These are phyloP conservation scores for Philopedon plagiatum DNA, from an alignment of 2,888 invertebrate genomes.

Conservation along the genomic window DNA sequence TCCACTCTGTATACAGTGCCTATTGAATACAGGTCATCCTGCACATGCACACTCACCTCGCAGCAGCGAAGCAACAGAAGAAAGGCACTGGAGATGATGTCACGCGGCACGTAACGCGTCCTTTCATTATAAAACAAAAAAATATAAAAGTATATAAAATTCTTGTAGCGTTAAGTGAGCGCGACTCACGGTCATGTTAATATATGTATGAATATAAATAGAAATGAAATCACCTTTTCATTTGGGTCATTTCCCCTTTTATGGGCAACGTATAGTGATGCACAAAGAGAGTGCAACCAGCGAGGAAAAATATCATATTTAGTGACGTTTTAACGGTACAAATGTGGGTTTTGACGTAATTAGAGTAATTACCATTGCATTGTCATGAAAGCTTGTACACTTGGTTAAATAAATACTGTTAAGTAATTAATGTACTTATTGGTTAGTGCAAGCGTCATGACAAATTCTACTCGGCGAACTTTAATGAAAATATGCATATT, in stretches of 20 bases:
- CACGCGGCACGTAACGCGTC: neutral
- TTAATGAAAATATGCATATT: too few species aligned
- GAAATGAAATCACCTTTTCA: constrained; percentile 30
- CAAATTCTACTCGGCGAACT: too few species aligned
- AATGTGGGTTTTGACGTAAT: neutral
- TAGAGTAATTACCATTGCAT: too few species aligned
- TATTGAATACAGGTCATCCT: constrained; percentile 4
- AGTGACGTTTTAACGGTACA: neutral
- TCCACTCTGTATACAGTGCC: too few species aligned
- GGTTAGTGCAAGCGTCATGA: too few species aligned
- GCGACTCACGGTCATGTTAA: constrained; percentile 22
- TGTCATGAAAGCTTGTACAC: too few species aligned
- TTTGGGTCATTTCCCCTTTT: constrained; percentile 33
- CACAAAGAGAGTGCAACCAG: neutral
- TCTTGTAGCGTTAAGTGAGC: neutral
- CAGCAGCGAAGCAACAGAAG: neutral
- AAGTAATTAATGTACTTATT: too few species aligned
- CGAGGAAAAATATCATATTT: neutral
- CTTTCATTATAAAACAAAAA: constrained; percentile 4
- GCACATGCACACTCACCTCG: neutral
- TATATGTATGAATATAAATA: constrained; percentile 28
- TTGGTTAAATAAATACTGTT: too few species aligned
- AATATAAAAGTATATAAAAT: constrained; percentile 2
- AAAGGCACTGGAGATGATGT: constrained; percentile 1
- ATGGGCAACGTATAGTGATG: neutral